phyloP scores from a whole-genome alignment of 2,797 vertebrate genomes.

The Sebastes paucispinis region DNA sequence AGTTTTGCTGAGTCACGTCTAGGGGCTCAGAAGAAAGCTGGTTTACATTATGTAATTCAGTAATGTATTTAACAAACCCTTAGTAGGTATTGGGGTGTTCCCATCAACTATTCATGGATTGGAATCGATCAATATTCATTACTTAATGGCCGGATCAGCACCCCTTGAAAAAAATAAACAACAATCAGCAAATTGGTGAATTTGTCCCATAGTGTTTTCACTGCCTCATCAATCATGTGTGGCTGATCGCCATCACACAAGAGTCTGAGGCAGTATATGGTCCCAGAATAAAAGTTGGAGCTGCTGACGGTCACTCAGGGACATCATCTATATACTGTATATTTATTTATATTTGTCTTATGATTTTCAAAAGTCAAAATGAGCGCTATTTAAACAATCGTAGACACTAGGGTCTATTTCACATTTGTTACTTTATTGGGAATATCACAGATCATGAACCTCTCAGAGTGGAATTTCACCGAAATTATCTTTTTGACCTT shows the following conservation, averaged over 20 bases:
- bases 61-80: background rate
- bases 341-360: background rate
- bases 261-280: background rate
- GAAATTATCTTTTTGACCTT: background rate
- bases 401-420: background rate
- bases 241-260: background rate
- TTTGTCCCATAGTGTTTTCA: background rate
- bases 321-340: background rate
- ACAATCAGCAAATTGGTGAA: conserved; percentile 10
- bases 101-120: background rate
- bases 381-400: background rate
- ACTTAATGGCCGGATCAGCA: conserved; percentile 5
- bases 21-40: background rate
- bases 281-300: background rate
- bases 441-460: background rate
- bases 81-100: background rate
- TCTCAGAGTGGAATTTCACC: background rate
- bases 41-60: background rate
- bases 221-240: background rate
- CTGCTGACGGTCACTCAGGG: background rate
- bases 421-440: background rate
- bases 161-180: background rate
- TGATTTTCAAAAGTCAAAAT: background rate
- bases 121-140: conserved; percentile 12
- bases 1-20: background rate